Conservation (phyloP, 92 coral and sea anemone genomes). For the Porites divaricata region DNA sequence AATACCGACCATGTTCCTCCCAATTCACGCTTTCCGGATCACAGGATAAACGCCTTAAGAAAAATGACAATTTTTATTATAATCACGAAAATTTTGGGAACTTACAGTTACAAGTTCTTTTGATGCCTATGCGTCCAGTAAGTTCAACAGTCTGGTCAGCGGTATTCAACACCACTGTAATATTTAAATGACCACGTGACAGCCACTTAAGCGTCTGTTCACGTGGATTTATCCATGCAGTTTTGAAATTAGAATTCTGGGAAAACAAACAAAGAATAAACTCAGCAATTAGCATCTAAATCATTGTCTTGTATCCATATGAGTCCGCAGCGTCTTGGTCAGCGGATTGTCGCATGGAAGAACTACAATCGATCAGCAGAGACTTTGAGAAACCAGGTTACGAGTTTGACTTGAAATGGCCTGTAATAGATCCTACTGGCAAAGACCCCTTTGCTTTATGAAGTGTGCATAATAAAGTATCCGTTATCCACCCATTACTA, state of each 20-base stretch:
- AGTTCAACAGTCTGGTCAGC: slow-evolving; percentile 55
- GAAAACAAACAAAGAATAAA: not conserved
- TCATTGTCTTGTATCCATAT: too few species aligned
- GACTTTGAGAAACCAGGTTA: too few species aligned
- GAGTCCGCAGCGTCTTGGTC: too few species aligned
- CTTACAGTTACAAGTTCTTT: slow-evolving; percentile 85
- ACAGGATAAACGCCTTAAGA: not conserved
- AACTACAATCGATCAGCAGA: too few species aligned
- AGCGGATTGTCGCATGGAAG: too few species aligned
- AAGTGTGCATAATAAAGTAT: too few species aligned
- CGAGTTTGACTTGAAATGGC: too few species aligned
- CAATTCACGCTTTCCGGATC: not conserved
- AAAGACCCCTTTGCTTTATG: too few species aligned
- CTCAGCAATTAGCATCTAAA: not conserved
- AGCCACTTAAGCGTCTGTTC: slow-evolving; percentile 80
- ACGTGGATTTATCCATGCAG: slow-evolving; percentile 67
- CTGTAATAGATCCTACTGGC: too few species aligned
- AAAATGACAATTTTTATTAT: not conserved
- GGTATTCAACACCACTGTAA: slow-evolving; percentile 64
- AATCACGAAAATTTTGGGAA: not conserved
- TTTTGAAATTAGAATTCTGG: slow-evolving; percentile 42
- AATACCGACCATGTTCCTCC: not conserved
- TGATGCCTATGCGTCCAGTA: slow-evolving; percentile 72
- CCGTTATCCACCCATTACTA: too few species aligned
- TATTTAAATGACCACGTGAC: slow-evolving; percentile 71